Conservation (phyloP, 37 sponge, comb jelly and placozoan genomes). For the Haliclona indistincta region DNA sequence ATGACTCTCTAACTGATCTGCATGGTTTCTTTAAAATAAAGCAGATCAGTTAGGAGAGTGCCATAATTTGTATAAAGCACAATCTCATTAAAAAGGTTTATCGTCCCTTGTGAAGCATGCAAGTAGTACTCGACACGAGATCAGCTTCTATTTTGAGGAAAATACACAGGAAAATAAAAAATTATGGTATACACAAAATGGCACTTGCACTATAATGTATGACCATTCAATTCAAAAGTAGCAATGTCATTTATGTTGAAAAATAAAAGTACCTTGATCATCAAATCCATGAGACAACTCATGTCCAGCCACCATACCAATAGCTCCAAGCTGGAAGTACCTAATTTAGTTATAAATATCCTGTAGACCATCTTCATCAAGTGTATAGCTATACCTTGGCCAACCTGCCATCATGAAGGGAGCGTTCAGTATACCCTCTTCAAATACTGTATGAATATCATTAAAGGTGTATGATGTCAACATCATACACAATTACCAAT, state of each 20-base stretch:
- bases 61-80: too few relatives aligned
- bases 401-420: constrained; percentile 45
- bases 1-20: too few relatives aligned
- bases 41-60: too few relatives aligned
- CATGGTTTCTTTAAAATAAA: too few relatives aligned
- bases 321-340: constrained; percentile 65
- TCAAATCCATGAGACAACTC: constrained; percentile 90
- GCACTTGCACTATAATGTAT: too few relatives aligned
- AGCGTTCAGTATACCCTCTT: constrained; percentile 50
- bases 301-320: constrained; percentile 78
- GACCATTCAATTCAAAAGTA: background rate
- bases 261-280: constrained; percentile 53
- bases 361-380: background rate
- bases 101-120: too few relatives aligned
- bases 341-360: constrained; percentile 23
- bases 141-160: too few relatives aligned
- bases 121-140: too few relatives aligned
- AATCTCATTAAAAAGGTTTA: too few relatives aligned
- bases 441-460: constrained; percentile 26
- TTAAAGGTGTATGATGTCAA: background rate
- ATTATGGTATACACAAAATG: too few relatives aligned
- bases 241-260: background rate
- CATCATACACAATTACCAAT: constrained; percentile 3
- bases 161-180: too few relatives aligned
- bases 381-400: constrained; percentile 35